A percentile compares a stretch with the other conserved stretches of the same genome.
Conservation (phyloP, 2,797 vertebrate genomes). For the Spondyliosoma cantharus region DNA sequence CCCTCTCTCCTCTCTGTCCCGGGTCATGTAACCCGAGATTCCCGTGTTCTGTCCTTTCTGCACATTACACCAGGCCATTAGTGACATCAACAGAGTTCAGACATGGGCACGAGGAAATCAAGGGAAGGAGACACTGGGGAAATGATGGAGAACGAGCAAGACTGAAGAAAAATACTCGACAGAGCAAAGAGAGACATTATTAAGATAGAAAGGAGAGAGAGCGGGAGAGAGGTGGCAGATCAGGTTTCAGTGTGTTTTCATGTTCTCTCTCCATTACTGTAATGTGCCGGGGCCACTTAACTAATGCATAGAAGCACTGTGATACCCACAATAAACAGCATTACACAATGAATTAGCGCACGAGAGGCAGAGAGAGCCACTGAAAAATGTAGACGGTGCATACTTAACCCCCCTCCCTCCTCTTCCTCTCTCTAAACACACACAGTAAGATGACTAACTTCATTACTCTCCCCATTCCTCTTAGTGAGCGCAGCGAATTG, state of each 20-base stretch:
- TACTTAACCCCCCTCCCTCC: constrained; percentile 60
- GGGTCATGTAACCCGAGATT: constrained; percentile 88
- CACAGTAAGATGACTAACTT: constrained; percentile 81
- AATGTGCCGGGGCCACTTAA: constrained; percentile 92
- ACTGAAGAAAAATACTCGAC: constrained; percentile 49
- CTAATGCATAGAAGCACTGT: constrained; percentile 85
- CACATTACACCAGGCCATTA: constrained; percentile 89
- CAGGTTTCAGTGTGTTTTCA: constrained; percentile 91
- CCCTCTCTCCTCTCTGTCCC: constrained; percentile 63
- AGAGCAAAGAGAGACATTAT: constrained; percentile 59
- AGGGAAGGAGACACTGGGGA: constrained; percentile 53
- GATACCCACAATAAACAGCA: constrained; percentile 83
- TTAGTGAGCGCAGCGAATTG: constrained; percentile 79
- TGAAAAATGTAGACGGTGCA: constrained; percentile 68
- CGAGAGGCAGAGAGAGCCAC: constrained; percentile 59
- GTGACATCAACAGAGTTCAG: constrained; percentile 88
- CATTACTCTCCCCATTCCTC: constrained; percentile 81
- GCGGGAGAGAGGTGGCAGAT: constrained; percentile 76
- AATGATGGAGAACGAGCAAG: constrained; percentile 41
- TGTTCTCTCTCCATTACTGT: constrained; percentile 92
- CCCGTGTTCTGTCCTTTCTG: constrained; percentile 83
- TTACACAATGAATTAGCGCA: constrained; percentile 81
- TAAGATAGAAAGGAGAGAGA: constrained; percentile 56
- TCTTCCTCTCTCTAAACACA: constrained; percentile 65
- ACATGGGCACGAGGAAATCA: constrained; percentile 40